Percentiles rank a stretch among this genome's conserved stretches.
Conservation (phyloP, 2,888 invertebrate genomes). For the Tenodera sinensis region DNA sequence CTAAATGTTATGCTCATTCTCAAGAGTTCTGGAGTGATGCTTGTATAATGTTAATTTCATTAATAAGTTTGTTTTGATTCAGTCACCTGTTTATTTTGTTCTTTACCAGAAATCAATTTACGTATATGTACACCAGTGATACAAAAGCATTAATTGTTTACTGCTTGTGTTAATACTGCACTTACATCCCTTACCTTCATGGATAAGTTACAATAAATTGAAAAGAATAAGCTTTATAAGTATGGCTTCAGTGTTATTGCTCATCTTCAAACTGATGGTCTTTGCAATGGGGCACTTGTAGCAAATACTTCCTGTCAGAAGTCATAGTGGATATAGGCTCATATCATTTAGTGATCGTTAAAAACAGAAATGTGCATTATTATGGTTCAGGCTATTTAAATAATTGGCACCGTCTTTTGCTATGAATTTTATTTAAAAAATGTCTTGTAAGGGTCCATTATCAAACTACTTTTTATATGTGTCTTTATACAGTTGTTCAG, state of each 20-base stretch:
- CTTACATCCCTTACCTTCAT: too few species aligned
- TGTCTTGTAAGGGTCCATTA: not conserved
- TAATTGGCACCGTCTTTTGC: not conserved
- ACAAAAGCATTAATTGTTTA: too few species aligned
- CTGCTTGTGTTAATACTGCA: too few species aligned
- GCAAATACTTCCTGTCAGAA: not conserved
- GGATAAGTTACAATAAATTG: not conserved
- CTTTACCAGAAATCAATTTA: too few species aligned
- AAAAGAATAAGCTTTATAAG: not conserved
- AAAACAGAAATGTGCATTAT: not conserved
- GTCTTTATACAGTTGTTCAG: not conserved
- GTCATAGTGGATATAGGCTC: not conserved
- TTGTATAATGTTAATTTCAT: too few species aligned
- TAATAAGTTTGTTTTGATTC: too few species aligned
- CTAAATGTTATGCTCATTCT: too few species aligned
- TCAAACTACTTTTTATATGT: not conserved
- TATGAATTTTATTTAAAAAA: not conserved
- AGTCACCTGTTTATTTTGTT: too few species aligned
- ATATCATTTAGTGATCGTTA: not conserved
- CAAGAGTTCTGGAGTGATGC: too few species aligned
- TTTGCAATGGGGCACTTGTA: not conserved
- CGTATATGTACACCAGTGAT: too few species aligned
- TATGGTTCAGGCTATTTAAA: not conserved
- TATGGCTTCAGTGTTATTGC: not conserved
- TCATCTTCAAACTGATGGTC: not conserved